These are phyloP conservation scores for Hipposideros armiger DNA, from an alignment of 2,113 vertebrate genomes.

Conservation along the genomic window DNA sequence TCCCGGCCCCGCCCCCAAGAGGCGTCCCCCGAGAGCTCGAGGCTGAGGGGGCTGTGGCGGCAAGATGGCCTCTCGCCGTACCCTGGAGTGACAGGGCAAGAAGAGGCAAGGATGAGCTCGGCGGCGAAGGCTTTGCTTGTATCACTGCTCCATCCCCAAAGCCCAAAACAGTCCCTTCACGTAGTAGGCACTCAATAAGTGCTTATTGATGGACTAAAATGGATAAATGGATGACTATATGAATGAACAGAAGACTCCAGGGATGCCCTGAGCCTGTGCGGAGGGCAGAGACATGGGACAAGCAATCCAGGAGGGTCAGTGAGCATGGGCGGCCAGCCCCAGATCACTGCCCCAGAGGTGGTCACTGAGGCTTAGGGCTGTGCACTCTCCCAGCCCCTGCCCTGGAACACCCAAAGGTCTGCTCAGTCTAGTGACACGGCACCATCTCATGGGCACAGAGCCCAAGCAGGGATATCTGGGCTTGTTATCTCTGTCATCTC, in stretches of 20 bases:
- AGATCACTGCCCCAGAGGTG: background rate
- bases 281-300: background rate
- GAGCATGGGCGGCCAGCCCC: background rate
- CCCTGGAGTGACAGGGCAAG: background rate
- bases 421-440: background rate
- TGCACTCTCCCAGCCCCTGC: background rate
- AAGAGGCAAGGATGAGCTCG: background rate
- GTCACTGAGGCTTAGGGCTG: background rate
- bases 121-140: background rate
- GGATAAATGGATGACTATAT: background rate
- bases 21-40: background rate
- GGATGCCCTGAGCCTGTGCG: background rate
- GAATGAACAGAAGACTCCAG: background rate
- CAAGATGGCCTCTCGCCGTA: constrained; percentile 68
- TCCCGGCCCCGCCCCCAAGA: constrained; percentile 31
- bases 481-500: background rate
- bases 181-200: background rate
- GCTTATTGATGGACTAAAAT: constrained; percentile 10
- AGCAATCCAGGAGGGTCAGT: background rate
- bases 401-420: background rate
- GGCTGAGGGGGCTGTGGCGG: background rate
- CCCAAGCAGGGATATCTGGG: background rate
- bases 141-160: background rate
- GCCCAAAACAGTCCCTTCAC: background rate
- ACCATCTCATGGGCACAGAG: background rate